Base-by-base conservation (phyloP, 2,113 vertebrate species). In the Prionailurus viverrinus region DNA sequence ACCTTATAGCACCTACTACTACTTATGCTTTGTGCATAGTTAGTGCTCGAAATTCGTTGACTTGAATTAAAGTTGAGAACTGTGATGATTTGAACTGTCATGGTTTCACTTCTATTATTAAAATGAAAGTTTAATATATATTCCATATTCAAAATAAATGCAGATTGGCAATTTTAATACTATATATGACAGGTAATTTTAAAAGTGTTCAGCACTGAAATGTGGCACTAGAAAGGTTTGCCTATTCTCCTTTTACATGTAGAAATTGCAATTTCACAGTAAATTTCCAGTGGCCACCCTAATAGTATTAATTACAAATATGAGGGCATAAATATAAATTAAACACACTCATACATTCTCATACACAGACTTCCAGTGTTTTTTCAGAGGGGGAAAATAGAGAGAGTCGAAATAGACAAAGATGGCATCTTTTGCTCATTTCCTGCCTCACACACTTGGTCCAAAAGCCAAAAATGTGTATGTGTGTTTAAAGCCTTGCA, bases 61-160 rank as follows among this genome's bases (percentile, higher is more conserved):
- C 1, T 48, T 91, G 48, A 83, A 88, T 80, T 80, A 83, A 48
- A 94, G 16, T 48, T 7, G 36, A 79, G 65, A 65, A 63, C 16
- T 84, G 39, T 33, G 84, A 90, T 94, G 84, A 83, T 80, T 68
- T 33, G 5, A 41, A 76, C 39, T 80, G 63, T 31, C 21, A 45
- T n/a, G 39, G n/a, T 53, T 84, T 94, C 31, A 94, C 58, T 89
- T 87, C 74, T 95, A 68, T 91, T 97, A 65, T 95, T 90, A 76
- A 95, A 83, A 94, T 87, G 25, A 55, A 97, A 97, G 61, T 82
- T 91, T 93, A 97, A 55, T 66, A 89, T 66, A 90, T 45, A 88
- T 71, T 94, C 65, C 65, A 74, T 92, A 96, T 90, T 92, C 48
- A 83, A 97, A 92, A 87, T 92, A 96, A 97, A 83, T 74, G 55